Evolutionary conservation across 2,797 vertebrate species (phyloP).

Genomic region (Neosilurus hyrtlii): DNA sequence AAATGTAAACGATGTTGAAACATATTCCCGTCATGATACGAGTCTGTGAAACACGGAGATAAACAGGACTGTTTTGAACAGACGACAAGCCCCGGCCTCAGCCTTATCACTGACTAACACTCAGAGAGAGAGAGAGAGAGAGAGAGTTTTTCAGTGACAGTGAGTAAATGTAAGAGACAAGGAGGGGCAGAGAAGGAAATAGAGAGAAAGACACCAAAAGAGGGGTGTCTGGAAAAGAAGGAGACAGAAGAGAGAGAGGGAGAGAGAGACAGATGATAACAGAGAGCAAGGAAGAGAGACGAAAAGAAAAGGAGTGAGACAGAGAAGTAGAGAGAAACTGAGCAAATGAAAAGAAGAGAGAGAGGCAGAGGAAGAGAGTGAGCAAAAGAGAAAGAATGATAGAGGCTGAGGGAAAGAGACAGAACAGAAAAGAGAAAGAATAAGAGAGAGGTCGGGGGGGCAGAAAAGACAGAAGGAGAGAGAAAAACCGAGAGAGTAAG

Average conservation of each 20-base stretch:
- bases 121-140: slow-evolving; percentile 1
- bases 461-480: slow-evolving; percentile 23
- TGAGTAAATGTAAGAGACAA: too few species aligned
- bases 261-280: too few species aligned
- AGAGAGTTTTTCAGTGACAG: too few species aligned
- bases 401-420: not conserved
- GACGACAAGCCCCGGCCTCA: not conserved
- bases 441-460: not conserved
- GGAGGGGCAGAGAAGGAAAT: not conserved
- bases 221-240: too few species aligned
- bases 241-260: too few species aligned
- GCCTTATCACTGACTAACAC: slow-evolving; percentile 32
- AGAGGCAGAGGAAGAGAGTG: not conserved
- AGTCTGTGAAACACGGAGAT: slow-evolving; percentile 41
- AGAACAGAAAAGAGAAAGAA: not conserved
- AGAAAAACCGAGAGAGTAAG: not conserved
- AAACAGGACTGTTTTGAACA: slow-evolving; percentile 17
- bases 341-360: not conserved
- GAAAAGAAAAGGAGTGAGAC: not conserved
- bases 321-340: not conserved
- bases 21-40: slow-evolving; percentile 9
- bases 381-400: slow-evolving; percentile 1
- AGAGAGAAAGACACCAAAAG: too few species aligned
- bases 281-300: too few species aligned
- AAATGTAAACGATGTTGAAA: not conserved